Percentiles rank a stretch among this genome's conserved stretches.
These are phyloP conservation scores for Rattus norvegicus DNA, from an alignment of 2,113 vertebrate genomes.

Conservation along the genomic window GRCr8 NC_086034.1:88725501-88726000, in stretches of 20 bases:
- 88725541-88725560: neutral
- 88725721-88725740: neutral
- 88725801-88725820: neutral
- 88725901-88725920: neutral
- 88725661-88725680: neutral
- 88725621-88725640: neutral
- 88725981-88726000: neutral
- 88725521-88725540: neutral
- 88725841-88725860: neutral
- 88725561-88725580: neutral
- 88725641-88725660: neutral
- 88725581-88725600: neutral
- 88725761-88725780: neutral
- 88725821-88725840: neutral
- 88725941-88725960: conserved; percentile 26
- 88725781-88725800: neutral
- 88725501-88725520: too few species aligned
- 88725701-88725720: neutral
- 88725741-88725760: neutral
- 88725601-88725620: neutral
- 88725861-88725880: neutral
- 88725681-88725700: neutral
- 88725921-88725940: neutral
- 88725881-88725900: neutral
- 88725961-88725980: neutral